Percentiles rank a stretch among this genome's conserved stretches.
phyloP scores from a whole-genome alignment of 2,797 vertebrate genomes.

The Thripadectes ignobilis region DNA sequence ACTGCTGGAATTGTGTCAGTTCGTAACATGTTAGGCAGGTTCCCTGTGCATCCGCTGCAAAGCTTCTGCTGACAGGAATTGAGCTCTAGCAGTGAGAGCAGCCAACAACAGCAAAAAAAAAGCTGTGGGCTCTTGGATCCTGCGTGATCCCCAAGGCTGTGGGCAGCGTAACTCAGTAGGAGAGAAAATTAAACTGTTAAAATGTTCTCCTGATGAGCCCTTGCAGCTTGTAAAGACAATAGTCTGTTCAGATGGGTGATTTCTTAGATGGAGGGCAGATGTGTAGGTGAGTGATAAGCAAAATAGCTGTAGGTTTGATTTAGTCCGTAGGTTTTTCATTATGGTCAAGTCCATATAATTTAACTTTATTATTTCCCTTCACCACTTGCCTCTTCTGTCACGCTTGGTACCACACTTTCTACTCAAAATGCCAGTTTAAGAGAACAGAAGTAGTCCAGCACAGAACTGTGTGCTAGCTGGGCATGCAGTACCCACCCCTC shows the following conservation, averaged over 20 bases:
- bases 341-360: background rate
- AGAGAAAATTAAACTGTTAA: background rate
- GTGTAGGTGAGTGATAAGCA: background rate
- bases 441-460: background rate
- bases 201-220: background rate
- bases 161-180: background rate
- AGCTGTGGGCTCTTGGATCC: background rate
- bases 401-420: background rate
- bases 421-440: background rate
- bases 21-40: constrained; percentile 33
- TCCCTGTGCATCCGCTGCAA: background rate
- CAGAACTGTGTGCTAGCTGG: background rate
- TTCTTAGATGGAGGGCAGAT: background rate
- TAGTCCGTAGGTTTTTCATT: background rate
- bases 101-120: background rate
- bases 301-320: background rate
- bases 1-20: constrained; percentile 28
- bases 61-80: constrained; percentile 38
- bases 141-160: background rate
- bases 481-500: background rate
- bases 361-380: background rate
- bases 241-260: background rate
- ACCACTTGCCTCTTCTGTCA: background rate
- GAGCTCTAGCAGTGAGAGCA: background rate
- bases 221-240: background rate